Evolutionary conservation across 1,140 invertebrate genomes (phyloP).

Genomic region (Drosophila ogumai): DNA sequence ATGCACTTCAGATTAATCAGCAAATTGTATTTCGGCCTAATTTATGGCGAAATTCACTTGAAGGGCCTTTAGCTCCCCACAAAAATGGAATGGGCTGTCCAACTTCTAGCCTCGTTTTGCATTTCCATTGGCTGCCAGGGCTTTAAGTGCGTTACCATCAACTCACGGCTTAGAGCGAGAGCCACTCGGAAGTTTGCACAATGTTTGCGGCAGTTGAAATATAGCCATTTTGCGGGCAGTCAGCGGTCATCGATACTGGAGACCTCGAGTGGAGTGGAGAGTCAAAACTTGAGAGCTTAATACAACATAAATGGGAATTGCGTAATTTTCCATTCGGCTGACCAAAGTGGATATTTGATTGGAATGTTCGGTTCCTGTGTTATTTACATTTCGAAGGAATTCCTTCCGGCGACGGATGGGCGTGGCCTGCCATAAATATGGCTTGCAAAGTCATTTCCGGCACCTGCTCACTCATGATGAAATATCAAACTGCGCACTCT

Average conservation of each 20-base stretch:
- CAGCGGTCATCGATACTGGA: slow-evolving; percentile 20
- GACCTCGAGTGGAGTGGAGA: slow-evolving; percentile 4
- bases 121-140: slow-evolving; percentile 13
- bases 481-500: slow-evolving; percentile 38
- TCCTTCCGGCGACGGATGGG: slow-evolving; percentile 14
- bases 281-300: slow-evolving; percentile 41
- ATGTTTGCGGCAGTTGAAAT: slow-evolving; percentile 28
- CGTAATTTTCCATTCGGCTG: slow-evolving; percentile 42
- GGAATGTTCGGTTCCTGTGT: slow-evolving; percentile 24
- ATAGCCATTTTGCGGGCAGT: slow-evolving; percentile 11
- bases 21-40: slow-evolving; percentile 80
- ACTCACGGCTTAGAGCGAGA: slow-evolving; percentile 9
- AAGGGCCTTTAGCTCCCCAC: slow-evolving; percentile 13
- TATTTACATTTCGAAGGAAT: slow-evolving; percentile 36
- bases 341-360: slow-evolving; percentile 44
- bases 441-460: slow-evolving; percentile 41
- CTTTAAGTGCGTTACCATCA: slow-evolving; percentile 19
- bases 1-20: slow-evolving; percentile 81
- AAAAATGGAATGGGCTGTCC: slow-evolving; percentile 20
- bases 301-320: slow-evolving; percentile 36
- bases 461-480: slow-evolving; percentile 46
- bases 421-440: slow-evolving; percentile 29
- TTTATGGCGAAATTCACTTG: slow-evolving; percentile 66
- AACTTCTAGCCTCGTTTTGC: slow-evolving; percentile 24
- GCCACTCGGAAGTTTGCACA: slow-evolving; percentile 23